Conservation (phyloP, 2,113 vertebrate species). For the Oryzias curvinotus region DNA sequence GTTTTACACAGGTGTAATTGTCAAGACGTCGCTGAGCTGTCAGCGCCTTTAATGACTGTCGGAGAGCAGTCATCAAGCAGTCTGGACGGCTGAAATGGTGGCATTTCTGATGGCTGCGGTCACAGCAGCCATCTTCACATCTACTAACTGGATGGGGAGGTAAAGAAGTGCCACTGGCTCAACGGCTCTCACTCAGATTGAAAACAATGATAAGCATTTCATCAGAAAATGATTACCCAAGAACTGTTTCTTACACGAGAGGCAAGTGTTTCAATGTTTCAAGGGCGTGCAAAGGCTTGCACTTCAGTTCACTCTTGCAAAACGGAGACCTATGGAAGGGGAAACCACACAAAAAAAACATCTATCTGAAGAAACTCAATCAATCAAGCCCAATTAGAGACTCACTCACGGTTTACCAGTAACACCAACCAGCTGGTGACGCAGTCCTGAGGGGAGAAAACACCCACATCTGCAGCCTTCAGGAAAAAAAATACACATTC, state of each 20-base stretch:
- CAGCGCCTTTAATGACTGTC: conserved; percentile 33
- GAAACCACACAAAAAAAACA: conserved; percentile 19
- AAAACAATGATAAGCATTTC: neutral
- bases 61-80: conserved; percentile 1
- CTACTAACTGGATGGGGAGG: no score
- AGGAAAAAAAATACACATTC: conserved; percentile 22
- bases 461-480: conserved; percentile 23
- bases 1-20: conserved; percentile 13
- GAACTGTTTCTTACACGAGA: no score
- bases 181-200: neutral
- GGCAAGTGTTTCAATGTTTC: no score
- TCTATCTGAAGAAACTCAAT: conserved; percentile 47
- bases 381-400: conserved; percentile 67
- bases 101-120: conserved; percentile 5
- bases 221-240: no score
- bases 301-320: neutral
- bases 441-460: conserved; percentile 27
- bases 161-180: no score
- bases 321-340: neutral
- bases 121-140: neutral
- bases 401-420: conserved; percentile 32
- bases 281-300: no score
- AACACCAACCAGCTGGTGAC: conserved; percentile 58
- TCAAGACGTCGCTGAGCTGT: conserved; percentile 17
- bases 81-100: conserved; percentile 7